Evolutionary conservation across 2,113 vertebrate genomes (phyloP).

Genomic region (Cryptotis parvus): DNA sequence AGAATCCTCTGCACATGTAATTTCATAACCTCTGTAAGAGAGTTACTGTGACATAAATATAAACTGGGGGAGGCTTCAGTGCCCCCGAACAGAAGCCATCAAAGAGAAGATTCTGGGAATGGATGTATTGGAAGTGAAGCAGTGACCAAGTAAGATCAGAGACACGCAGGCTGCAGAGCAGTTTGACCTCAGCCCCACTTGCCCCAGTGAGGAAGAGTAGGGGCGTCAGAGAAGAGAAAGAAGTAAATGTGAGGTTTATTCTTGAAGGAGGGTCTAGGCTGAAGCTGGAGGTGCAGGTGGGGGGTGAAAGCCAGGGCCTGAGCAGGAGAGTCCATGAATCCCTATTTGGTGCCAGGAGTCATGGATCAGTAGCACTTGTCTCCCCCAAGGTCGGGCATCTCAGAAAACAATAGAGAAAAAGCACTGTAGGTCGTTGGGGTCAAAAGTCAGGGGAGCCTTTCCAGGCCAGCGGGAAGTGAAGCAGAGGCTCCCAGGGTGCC

Average conservation of each 20-base stretch:
- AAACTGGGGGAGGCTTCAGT: background rate
- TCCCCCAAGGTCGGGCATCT: background rate
- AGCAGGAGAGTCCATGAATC: background rate
- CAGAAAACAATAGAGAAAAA: background rate
- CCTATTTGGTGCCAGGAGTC: no score
- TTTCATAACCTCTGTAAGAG: background rate
- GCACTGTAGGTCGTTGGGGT: no score
- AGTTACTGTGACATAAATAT: background rate
- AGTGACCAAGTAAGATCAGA: background rate
- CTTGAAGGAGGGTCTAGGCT: background rate
- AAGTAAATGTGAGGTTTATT: background rate
- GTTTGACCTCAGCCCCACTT: background rate
- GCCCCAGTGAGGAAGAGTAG: background rate
- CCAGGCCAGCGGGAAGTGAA: background rate
- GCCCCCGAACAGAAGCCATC: background rate
- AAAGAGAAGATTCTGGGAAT: conserved; percentile 10
- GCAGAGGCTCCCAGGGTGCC: fast-evolving
- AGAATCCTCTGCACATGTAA: background rate
- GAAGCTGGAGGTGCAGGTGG: background rate
- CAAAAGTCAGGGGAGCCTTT: background rate
- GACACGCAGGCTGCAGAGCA: background rate
- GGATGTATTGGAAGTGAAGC: background rate
- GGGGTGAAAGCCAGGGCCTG: background rate
- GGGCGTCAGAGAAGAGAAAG: background rate
- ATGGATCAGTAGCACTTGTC: no score